These are phyloP conservation scores for Agrochola macilenta DNA, from an alignment of 2,888 invertebrate species.

Conservation along the genomic window DNA sequence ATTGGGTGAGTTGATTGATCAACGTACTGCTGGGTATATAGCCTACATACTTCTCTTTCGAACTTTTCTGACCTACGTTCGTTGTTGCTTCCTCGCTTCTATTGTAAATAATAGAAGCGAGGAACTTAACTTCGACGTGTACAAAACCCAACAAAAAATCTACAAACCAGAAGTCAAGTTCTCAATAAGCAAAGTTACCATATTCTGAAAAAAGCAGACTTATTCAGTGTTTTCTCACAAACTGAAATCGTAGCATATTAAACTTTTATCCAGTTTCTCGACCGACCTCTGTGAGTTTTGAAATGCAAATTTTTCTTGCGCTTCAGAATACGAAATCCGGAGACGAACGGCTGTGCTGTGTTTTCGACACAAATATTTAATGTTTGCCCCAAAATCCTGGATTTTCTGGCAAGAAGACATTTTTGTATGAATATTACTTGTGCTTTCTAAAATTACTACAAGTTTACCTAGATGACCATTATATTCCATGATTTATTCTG, in stretches of 20 bases:
- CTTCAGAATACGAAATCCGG: slow-evolving; percentile 48
- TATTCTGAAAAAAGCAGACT: slow-evolving; percentile 24
- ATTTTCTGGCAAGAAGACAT: neutral
- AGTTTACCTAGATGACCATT: neutral
- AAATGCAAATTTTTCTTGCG: slow-evolving; percentile 64
- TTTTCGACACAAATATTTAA: slow-evolving; percentile 56
- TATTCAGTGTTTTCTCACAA: neutral
- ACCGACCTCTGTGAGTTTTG: slow-evolving; percentile 45
- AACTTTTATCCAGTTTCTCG: slow-evolving; percentile 46
- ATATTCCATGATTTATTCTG: neutral
- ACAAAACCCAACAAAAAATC: neutral
- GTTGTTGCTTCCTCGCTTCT: neutral
- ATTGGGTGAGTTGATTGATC: too few relatives aligned
- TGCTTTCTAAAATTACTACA: neutral
- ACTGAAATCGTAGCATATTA: slow-evolving; percentile 51
- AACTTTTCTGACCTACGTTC: neutral
- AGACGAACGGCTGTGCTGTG: slow-evolving; percentile 30
- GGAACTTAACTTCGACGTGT: neutral
- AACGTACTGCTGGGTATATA: neutral
- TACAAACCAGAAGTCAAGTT: neutral
- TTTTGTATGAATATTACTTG: slow-evolving; percentile 25
- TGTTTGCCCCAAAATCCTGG: slow-evolving; percentile 38
- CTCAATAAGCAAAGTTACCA: neutral
- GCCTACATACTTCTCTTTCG: neutral
- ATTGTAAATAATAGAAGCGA: too few relatives aligned